Base-by-base conservation (phyloP, 2,113 vertebrate species). In the Crocuta crocuta region DNA sequence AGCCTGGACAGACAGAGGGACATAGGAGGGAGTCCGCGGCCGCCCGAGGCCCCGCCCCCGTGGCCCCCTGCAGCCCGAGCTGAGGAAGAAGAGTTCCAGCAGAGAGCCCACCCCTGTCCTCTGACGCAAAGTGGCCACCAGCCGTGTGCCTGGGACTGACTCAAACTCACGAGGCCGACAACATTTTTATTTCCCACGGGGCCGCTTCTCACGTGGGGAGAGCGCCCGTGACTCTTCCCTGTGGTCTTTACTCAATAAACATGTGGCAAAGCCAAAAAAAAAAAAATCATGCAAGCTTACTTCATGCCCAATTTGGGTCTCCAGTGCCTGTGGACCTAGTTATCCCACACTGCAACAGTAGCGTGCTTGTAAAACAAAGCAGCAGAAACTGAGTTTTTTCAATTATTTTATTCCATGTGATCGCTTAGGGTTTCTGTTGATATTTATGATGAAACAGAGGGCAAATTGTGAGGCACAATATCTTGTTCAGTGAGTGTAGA, bases 161-260 rank as follows among this genome's bases (percentile, higher is more conserved):
- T n/a, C 58, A 21, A 26, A 9, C 48, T n/a, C 53, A 48, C 2
- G 0, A 1, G 55, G 70, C 35, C 1, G 8, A 65, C 26, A 39
- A 23, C 19, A 1, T 2, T 74, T 76, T 2, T 55, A 33, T n/a
- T n/a, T 33, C 83, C 24, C 33, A 74, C 26, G 50, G 58, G 73
- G 74, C 63, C 16, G 26, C 61, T 35, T 45, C 61, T 6, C 68
- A 71, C 1, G 1, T 2, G 23, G 12, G 5, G 48, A 23, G 33
- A 43, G 61, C 43, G 4, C 55, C 12, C 48, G 9, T 9, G 23
- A 43, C 68, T 39, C 33, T 82, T 31, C n/a, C 48, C 88, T 55
- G 31, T 66, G 68, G 91, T 48, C 43, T 90, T 12, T 26, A 35
- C 12, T 63, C 83, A 97, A 94, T 98, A 97, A 98, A 98, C 16